Evolutionary conservation across 2,888 invertebrate species (phyloP).

Genomic region (Torymus auratus): DNA sequence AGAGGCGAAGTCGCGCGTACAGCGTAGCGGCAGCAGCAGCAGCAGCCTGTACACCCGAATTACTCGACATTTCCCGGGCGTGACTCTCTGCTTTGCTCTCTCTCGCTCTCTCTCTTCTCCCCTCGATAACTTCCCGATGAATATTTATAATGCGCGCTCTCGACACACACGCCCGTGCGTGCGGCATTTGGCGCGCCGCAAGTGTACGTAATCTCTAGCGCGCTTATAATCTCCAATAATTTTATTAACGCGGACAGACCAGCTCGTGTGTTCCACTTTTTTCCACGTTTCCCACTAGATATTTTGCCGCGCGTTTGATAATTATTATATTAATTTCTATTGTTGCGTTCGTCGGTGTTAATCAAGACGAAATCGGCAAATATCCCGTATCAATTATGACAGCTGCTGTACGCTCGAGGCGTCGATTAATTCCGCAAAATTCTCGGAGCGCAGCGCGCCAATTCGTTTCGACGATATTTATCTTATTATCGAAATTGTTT

Average conservation of each 20-base stretch:
- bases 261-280: background rate
- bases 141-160: slow-evolving; percentile 32
- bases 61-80: slow-evolving; percentile 13
- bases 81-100: no score
- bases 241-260: background rate
- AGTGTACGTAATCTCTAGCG: slow-evolving; percentile 22
- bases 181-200: background rate
- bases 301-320: no score
- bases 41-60: slow-evolving; percentile 14
- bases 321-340: no score
- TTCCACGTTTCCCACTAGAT: background rate
- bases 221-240: slow-evolving; percentile 33
- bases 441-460: no score
- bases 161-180: background rate
- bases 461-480: no score
- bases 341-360: no score
- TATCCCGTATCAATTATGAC: no score
- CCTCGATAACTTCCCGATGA: slow-evolving; percentile 36
- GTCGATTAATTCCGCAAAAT: no score
- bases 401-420: no score
- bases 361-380: no score
- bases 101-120: background rate
- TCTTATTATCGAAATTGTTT: no score
- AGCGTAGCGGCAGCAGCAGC: no score
- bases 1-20: slow-evolving; percentile 13